These are phyloP conservation scores for Apostichopus leukothele DNA, from an alignment of 53 echinoderm and acorn worm species.

Conservation along the genomic window DNA sequence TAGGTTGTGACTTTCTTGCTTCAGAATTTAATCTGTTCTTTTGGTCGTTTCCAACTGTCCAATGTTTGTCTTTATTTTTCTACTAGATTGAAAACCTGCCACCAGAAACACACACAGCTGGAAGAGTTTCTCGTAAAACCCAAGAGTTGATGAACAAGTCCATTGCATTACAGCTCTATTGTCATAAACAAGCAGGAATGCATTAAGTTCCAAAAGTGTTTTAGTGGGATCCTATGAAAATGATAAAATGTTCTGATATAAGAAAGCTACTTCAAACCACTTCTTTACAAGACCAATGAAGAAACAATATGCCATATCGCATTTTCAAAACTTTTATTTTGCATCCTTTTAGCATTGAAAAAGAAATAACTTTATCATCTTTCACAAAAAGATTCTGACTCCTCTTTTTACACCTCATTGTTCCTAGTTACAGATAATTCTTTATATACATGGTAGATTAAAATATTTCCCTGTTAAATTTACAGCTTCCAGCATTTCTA, in stretches of 20 bases:
- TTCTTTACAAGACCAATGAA: too few relatives aligned
- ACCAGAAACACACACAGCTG: neutral
- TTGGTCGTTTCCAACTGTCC: too few relatives aligned
- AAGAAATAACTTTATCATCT: slow-evolving; percentile 23
- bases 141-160: slow-evolving; percentile 74
- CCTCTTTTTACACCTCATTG: neutral
- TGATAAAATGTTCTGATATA: too few relatives aligned
- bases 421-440: slow-evolving; percentile 40
- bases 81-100: neutral
- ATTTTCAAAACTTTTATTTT: slow-evolving; percentile 29
- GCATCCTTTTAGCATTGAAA: slow-evolving; percentile 12
- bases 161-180: slow-evolving; percentile 58
- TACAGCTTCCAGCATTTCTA: slow-evolving; percentile 39
- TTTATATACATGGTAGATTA: slow-evolving; percentile 47
- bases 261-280: too few relatives aligned
- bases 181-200: too few relatives aligned
- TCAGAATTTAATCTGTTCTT: too few relatives aligned
- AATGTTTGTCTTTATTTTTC: neutral
- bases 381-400: neutral
- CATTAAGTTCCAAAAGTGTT: too few relatives aligned
- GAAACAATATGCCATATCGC: too few relatives aligned
- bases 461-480: slow-evolving; percentile 41
- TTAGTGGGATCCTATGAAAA: too few relatives aligned
- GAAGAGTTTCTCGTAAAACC: slow-evolving; percentile 62
- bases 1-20: too few relatives aligned